Base-by-base conservation (phyloP, 1,140 invertebrate species). In the Drosophila pachea region DNA sequence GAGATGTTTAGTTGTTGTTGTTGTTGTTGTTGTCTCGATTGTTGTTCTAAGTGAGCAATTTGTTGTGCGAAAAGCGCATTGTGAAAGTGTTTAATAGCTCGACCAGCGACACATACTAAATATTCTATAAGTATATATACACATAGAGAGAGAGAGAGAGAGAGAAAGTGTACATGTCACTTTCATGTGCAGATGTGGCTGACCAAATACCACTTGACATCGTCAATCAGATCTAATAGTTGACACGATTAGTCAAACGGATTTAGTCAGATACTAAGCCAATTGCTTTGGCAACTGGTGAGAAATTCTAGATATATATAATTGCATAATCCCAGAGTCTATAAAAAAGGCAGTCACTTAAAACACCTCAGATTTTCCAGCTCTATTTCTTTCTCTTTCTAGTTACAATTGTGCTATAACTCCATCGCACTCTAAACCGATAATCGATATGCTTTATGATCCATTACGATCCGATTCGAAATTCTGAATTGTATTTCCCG, bases 21-120 rank as follows among this genome's bases (percentile, higher is more conserved):
- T 56, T 3, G 43, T 49, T 55, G 48, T 50, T 12, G 36, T 43
- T 65, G 22, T 56, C 22, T 1, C 22, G 22, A 22, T 47, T 7
- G 22, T 56, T 73, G 77, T 50, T 68, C 58, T 83, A 83, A 83
- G 78, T 84, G 68, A 48, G 47, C 68, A 83, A 84, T 84, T 79
- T 79, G 79, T 76, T 73, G 76, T 60, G 63, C 67, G 47, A 68
- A 42, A 48, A 63, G 38, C 45, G 56, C 68, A 84, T 78, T 83
- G 78, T 78, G 78, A 83, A 83, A 83, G 78, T 83, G 79, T 73
- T 79, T 84, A 73, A 71, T 61, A 68, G 68, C 49, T 49, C 47
- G 38, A 53, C 52, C 52, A n/a, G 50, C 22, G 35, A 33, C 22
- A 11, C 31, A n/a, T 22, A 35, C 9, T 9, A n/a, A 11, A 54